A percentile compares a stretch with the other conserved stretches of the same genome.
Conservation (phyloP, 2,113 vertebrate genomes). For the Glaucomys volans region DNA sequence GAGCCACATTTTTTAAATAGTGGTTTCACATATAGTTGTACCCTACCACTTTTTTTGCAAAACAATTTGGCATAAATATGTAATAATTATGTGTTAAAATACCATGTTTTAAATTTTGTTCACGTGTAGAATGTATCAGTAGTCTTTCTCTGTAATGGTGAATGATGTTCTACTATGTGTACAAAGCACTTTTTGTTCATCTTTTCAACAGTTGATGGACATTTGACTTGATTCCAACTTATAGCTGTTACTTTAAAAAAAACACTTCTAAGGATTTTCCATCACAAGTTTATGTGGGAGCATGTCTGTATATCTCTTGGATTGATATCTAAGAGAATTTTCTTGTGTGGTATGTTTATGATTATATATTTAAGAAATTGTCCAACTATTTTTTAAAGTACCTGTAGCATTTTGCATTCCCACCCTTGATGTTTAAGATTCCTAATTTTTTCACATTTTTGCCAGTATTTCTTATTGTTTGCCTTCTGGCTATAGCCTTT, state of each 20-base stretch:
- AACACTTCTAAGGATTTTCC: background rate
- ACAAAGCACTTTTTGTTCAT: background rate
- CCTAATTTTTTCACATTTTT: too few relatives aligned
- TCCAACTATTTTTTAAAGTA: background rate
- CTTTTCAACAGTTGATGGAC: background rate
- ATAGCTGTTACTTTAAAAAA: background rate
- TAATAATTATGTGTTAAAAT: too few relatives aligned
- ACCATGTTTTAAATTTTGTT: background rate
- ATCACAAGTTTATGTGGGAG: background rate
- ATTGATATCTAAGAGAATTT: conserved; percentile 15
- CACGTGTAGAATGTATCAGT: background rate
- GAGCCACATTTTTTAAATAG: too few relatives aligned
- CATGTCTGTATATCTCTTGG: background rate
- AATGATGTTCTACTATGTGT: background rate
- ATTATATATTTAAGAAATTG: background rate
- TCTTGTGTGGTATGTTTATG: background rate
- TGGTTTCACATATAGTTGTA: too few relatives aligned
- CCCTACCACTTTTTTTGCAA: too few relatives aligned
- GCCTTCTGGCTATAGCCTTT: background rate
- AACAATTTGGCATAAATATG: too few relatives aligned
- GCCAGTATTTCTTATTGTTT: background rate
- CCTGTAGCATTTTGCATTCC: background rate
- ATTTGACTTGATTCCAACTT: background rate
- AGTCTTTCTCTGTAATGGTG: background rate
- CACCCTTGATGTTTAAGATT: background rate